Base-by-base conservation (phyloP, 2,888 invertebrate species). In the Zonitis immaculata region DNA sequence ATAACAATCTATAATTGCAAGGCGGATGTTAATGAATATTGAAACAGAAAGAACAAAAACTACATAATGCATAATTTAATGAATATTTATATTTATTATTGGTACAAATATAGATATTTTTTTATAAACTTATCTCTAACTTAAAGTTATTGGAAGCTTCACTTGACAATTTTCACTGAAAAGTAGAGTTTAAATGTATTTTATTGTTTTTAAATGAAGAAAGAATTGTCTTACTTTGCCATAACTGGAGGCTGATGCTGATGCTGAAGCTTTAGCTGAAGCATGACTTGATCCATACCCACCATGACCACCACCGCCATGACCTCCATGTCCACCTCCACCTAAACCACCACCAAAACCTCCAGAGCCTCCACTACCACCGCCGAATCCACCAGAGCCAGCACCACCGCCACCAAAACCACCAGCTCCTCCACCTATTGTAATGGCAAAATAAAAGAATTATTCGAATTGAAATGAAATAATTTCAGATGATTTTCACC, bases 261-360 rank as follows among this genome's bases (percentile, higher is more conserved):
- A 49, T n/a, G 55, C 44, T 6, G 51, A 39, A 1, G 56, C 51
- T 9, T 50, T 51, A 9, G 54, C 54, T 2, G 50, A 54, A 11
- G 54, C 51, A 43, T 51, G 44, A 47, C 52, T 47, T 22, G 51
- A 50, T 3, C 47, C 54, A 28, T 16, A 18, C 2, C 44, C 44
- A 0, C 44, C 44, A n/a, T 26, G 12, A 11, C 44, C 44, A 12
- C 44, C 44, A 27, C 53, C 53, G 6, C 49, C 52, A n/a, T 35
- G 27, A 35, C 52, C 52, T 2, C 52, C 52, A 25, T 44, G 43
- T 25, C 43, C 43, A 8, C 11, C 11, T 1, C 43, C 30, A 8
- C 49, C 49, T 1, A 14, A 46, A 6, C 14, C 26, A 11, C 14
- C 26, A 9, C 14, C 9, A 6, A 6, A 9, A 9, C 18, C 11